Evolutionary conservation across 2,797 vertebrate genomes (phyloP).

Genomic region (Pseudotriccus pelzelni): DNA sequence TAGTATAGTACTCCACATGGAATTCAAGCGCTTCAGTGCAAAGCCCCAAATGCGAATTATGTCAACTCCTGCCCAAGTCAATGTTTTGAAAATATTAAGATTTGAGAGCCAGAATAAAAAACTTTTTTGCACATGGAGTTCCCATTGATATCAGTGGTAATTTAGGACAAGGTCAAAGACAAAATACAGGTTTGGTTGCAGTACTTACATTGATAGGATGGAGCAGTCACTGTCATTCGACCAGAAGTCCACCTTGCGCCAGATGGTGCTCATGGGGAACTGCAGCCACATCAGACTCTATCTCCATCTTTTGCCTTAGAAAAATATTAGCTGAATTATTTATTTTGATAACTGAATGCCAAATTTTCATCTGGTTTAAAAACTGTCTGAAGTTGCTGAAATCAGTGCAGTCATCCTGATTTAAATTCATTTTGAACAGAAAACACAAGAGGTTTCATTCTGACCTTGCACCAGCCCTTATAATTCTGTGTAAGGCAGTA

Average conservation of each 20-base stretch:
- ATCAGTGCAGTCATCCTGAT: constrained; percentile 60
- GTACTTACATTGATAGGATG: background rate
- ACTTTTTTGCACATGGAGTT: background rate
- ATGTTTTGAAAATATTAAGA: background rate
- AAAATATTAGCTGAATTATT: constrained; percentile 27
- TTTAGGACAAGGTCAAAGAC: constrained; percentile 28
- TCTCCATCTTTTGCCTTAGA: background rate
- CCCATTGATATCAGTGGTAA: background rate
- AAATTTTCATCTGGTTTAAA: constrained; percentile 20
- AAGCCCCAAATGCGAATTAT: background rate
- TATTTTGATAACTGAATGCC: background rate
- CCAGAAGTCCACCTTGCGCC: background rate
- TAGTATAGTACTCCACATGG: background rate
- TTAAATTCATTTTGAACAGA: constrained; percentile 63
- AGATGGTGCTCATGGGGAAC: background rate
- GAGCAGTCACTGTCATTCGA: background rate
- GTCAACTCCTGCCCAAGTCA: background rate
- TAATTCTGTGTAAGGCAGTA: constrained; percentile 45
- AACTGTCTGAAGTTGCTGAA: constrained; percentile 35
- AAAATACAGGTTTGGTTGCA: background rate
- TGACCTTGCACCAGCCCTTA: constrained; percentile 60
- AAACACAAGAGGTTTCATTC: constrained; percentile 59
- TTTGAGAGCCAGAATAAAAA: background rate
- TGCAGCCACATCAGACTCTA: background rate
- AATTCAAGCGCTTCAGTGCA: constrained; percentile 22